phyloP scores from a whole-genome alignment of 2,113 vertebrate genomes.

The Cranoglanis bouderius region DNA sequence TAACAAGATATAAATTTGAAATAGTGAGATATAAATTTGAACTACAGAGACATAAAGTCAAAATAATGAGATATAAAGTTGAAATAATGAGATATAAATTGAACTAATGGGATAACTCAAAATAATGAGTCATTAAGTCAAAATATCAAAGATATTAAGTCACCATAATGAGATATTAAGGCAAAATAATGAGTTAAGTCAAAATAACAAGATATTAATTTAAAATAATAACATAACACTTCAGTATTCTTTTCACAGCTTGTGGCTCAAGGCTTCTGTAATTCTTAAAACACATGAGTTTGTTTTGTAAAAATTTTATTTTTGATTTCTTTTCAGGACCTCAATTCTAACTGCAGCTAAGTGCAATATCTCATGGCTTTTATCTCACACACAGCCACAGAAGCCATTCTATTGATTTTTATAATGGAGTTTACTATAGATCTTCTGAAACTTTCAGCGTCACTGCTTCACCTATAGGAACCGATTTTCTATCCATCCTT shows the following conservation, averaged over 20 bases:
- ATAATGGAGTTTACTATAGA: constrained; percentile 43
- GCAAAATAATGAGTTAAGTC: not conserved
- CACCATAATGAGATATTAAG: not conserved
- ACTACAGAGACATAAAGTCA: too few relatives aligned
- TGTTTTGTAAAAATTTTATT: too few relatives aligned
- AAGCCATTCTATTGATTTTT: constrained; percentile 47
- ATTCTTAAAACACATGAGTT: not conserved
- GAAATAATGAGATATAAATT: not conserved
- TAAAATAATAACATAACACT: not conserved
- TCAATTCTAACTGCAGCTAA: constrained; percentile 7
- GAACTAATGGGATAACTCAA: not conserved
- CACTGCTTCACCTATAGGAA: constrained; percentile 35
- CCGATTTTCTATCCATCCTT: constrained; percentile 1
- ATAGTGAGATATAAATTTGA: too few relatives aligned
- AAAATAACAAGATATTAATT: not conserved
- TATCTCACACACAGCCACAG: constrained; percentile 14
- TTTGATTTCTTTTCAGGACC: not conserved
- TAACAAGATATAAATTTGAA: too few relatives aligned
- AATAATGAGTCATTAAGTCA: not conserved
- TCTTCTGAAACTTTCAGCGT: constrained; percentile 16
- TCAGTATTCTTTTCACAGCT: not conserved
- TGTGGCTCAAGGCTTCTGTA: not conserved
- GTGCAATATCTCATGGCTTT: not conserved
- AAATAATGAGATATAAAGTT: not conserved
- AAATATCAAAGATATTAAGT: not conserved